Percentiles rank a stretch among this genome's conserved stretches.
Evolutionary conservation across 2,888 invertebrate genomes (phyloP).

Genomic region (Callosobruchus maculatus): DNA sequence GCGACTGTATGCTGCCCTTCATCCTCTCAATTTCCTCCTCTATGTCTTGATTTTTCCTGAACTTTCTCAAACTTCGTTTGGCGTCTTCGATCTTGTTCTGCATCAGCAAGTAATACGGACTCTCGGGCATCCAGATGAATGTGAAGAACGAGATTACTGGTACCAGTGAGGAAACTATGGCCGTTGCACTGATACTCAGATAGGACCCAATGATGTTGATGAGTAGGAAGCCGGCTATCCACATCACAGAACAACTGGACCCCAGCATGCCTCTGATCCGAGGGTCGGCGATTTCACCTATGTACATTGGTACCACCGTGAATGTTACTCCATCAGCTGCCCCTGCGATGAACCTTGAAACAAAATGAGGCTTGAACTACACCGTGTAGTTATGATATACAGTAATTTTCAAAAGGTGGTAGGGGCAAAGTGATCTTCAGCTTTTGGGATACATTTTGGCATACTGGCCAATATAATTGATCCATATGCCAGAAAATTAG

Average conservation of each 20-base stretch:
- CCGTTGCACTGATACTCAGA: slow-evolving; percentile 51
- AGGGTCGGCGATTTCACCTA: slow-evolving; percentile 60
- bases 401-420: too few species aligned
- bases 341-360: slow-evolving; percentile 53
- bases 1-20: slow-evolving; percentile 20
- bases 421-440: too few species aligned
- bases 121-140: slow-evolving; percentile 57
- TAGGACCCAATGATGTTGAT: slow-evolving; percentile 55
- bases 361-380: slow-evolving; percentile 11
- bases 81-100: slow-evolving; percentile 49
- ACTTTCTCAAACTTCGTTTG: slow-evolving; percentile 47
- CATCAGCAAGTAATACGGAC: slow-evolving; percentile 54
- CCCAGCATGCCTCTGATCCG: slow-evolving; percentile 59
- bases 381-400: too few species aligned
- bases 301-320: slow-evolving; percentile 56
- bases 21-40: slow-evolving; percentile 29
- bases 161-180: slow-evolving; percentile 49
- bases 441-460: too few species aligned
- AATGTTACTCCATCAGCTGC: slow-evolving; percentile 51
- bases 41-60: slow-evolving; percentile 39
- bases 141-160: slow-evolving; percentile 50
- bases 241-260: slow-evolving; percentile 57
- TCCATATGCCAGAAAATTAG: too few species aligned
- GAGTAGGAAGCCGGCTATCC: slow-evolving; percentile 58
- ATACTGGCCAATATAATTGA: too few species aligned